Evolutionary conservation across 2,113 vertebrate genomes (phyloP).

Genomic region (Anhinga anhinga): DNA sequence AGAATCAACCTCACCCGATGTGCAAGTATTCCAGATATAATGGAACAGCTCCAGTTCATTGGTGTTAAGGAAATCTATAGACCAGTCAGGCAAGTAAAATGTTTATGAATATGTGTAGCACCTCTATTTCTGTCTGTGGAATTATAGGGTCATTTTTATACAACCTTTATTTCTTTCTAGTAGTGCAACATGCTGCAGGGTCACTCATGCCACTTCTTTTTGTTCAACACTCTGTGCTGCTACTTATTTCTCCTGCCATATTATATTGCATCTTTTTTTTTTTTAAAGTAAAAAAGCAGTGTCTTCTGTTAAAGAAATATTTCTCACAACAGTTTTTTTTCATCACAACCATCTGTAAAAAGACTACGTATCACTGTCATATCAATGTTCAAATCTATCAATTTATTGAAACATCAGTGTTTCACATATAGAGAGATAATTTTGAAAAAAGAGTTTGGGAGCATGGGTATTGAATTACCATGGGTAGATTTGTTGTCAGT

Average conservation of each 20-base stretch:
- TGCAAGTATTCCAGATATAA: slow-evolving; percentile 88
- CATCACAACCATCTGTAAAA: neutral
- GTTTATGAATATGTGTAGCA: neutral
- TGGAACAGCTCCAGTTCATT: slow-evolving; percentile 86
- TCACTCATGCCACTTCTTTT: neutral
- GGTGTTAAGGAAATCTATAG: slow-evolving; percentile 87
- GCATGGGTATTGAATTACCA: neutral
- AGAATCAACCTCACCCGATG: slow-evolving; percentile 87
- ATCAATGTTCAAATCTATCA: neutral
- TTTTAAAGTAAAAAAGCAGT: neutral
- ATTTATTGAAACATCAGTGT: neutral
- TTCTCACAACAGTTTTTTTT: neutral
- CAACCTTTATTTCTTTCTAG: neutral
- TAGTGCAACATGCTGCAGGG: neutral
- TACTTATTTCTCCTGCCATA: neutral
- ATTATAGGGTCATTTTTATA: neutral
- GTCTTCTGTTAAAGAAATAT: neutral
- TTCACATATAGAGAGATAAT: neutral
- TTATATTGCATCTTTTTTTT: neutral
- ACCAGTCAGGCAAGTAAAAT: slow-evolving; percentile 80
- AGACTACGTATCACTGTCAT: neutral
- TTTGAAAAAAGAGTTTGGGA: neutral
- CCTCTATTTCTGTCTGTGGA: neutral
- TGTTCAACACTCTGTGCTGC: neutral
- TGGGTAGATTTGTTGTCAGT: neutral